Evolutionary conservation across 1,140 invertebrate genomes (phyloP), one percentile per base, ranked within the genome.

Genomic region (Drosophila aff.): DNA sequence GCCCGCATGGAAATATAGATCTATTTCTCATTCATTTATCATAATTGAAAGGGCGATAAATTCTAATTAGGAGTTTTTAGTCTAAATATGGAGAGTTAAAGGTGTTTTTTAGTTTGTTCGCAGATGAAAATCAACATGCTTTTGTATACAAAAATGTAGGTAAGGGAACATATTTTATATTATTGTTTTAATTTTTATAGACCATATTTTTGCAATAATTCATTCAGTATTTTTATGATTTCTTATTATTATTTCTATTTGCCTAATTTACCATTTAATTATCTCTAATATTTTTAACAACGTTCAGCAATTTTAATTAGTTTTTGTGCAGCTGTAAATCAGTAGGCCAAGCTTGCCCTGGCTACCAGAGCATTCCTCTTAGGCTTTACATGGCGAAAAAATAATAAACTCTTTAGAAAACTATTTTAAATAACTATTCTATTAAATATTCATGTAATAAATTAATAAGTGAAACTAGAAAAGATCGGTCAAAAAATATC

Each of bases 281-380:
- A 28, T 41, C 26, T 18, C 79, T 79, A 79, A 86, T 76, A 63
- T 64, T 81, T 61, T 81, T 58, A 55, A 67, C 66, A 49, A 81
- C 69, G 61, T 57, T 69, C 26, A 65, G 41, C 41, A 53, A 89
- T 81, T 83, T 89, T 87, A 87, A 83, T 89, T 78, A 73, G 65
- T 72, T 89, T 82, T 83, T 69, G 40, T 63, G 52, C 64, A 68
- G 31, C 65, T 44, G 57, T 57, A 53, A 23, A 23, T 46, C 59
- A 41, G 46, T 67, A 76, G 55, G 31, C 15, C n/a, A 36, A 36
- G 26, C 18, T 41, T 57, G 50, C 50, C 61, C 31, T 47, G 50
- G 40, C 68, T 41, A 44, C 28, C 49, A 33, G 31, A 69, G 46
- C 63, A 40, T 72, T 81, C 36, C 73, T 66, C 53, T 81, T 78